phyloP scores from a whole-genome alignment of 2,888 invertebrate genomes.

The Volucella zonaria region DNA sequence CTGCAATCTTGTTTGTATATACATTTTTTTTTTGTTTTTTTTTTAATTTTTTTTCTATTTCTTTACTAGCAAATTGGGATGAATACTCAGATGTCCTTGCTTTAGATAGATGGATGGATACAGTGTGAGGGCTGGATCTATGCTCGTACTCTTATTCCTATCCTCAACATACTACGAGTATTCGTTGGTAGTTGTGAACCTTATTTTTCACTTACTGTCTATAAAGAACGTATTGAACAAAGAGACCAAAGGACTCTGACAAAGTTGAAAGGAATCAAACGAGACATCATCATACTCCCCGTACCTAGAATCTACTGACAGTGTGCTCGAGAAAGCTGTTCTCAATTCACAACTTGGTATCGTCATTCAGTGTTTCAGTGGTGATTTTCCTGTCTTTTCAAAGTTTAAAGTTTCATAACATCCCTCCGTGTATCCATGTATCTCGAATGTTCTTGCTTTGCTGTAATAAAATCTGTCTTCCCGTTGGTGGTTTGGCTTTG shows the following conservation, averaged over 20 bases:
- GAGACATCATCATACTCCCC: slow-evolving; percentile 62
- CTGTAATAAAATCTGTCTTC: slow-evolving; percentile 62
- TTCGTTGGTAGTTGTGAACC: slow-evolving; percentile 44
- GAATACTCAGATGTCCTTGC: slow-evolving; percentile 69
- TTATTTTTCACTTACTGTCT: slow-evolving; percentile 71
- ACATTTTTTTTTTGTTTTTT: slow-evolving; percentile 22
- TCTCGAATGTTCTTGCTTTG: slow-evolving; percentile 31
- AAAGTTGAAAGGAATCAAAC: slow-evolving; percentile 74
- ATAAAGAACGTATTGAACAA: slow-evolving; percentile 68
- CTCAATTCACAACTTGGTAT: slow-evolving; percentile 27
- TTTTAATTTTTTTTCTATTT: slow-evolving; percentile 16
- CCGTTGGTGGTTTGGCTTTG: slow-evolving; percentile 42
- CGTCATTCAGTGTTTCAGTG: slow-evolving; percentile 23
- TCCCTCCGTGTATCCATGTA: slow-evolving; percentile 38
- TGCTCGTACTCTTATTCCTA: slow-evolving; percentile 55
- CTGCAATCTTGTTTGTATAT: slow-evolving; percentile 48
- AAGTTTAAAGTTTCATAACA: slow-evolving; percentile 74
- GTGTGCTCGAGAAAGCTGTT: slow-evolving; percentile 5
- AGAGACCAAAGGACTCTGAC: slow-evolving; percentile 68
- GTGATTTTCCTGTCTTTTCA: slow-evolving; percentile 32
- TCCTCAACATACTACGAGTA: slow-evolving; percentile 32
- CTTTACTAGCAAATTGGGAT: slow-evolving; percentile 65
- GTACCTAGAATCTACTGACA: no score
- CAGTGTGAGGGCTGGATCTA: slow-evolving; percentile 12
- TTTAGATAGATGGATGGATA: slow-evolving; percentile 9